phyloP scores from a whole-genome alignment of 2,113 vertebrate genomes.

The Colinus virginianus region DNA sequence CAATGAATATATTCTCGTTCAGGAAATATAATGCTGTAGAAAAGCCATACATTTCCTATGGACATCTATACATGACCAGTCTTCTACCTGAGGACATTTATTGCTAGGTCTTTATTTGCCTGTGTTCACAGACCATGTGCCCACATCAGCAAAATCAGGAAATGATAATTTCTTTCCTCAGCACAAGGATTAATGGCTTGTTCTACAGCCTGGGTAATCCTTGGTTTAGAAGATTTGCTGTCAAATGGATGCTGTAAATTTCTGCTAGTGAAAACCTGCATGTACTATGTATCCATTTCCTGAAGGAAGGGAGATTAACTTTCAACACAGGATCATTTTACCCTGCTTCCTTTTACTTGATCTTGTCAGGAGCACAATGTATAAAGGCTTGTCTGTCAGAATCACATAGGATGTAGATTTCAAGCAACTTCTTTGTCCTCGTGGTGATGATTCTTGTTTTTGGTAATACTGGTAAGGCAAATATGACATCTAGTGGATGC shows the following conservation, averaged over 20 bases:
- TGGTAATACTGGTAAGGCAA: not conserved
- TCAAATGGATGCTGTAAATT: not conserved
- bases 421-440: not conserved
- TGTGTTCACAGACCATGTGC: not conserved
- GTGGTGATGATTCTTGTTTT: not conserved
- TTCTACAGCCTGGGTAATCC: not conserved
- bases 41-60: not conserved
- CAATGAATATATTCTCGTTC: not conserved
- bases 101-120: not conserved
- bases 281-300: not conserved
- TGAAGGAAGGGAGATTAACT: not conserved
- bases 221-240: not conserved
- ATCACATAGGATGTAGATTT: not conserved
- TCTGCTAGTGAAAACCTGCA: not conserved
- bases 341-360: not conserved
- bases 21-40: not conserved
- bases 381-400: not conserved
- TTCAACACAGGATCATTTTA: not conserved
- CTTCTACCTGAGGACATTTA: not conserved
- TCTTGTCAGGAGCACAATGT: not conserved
- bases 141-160: not conserved
- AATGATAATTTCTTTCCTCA: not conserved
- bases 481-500: constrained; percentile 48
- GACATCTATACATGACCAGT: not conserved
- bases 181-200: not conserved